Conservation (phyloP, 2,888 invertebrate species). For the Steinernema hermaphroditum region DNA sequence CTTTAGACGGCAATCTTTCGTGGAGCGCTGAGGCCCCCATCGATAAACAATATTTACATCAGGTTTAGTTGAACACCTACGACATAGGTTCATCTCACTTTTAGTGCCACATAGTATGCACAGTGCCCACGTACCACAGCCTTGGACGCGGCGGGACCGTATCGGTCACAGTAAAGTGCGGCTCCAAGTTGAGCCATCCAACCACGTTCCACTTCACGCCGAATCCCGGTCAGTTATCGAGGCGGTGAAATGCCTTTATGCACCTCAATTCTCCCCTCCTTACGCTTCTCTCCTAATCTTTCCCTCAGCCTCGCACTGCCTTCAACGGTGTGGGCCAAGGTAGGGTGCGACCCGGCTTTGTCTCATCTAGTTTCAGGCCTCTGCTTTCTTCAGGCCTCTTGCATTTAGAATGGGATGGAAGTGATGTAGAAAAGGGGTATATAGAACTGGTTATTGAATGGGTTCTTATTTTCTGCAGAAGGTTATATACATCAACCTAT, state of each 20-base stretch:
- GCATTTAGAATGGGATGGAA: too few species aligned
- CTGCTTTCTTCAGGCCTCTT: too few species aligned
- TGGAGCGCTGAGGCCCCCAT: conserved; percentile 68
- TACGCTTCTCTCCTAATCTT: conserved; percentile 19
- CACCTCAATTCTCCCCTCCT: conserved; percentile 8
- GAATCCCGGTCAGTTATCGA: conserved; percentile 25
- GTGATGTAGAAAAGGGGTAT: too few species aligned
- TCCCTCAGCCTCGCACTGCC: conserved; percentile 1
- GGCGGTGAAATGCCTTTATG: conserved; percentile 27
- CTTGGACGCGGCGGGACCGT: conserved; percentile 56
- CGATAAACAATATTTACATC: conserved; percentile 64
- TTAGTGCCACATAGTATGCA: conserved; percentile 69
- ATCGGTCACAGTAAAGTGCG: conserved; percentile 67
- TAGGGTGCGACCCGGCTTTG: conserved; percentile 8
- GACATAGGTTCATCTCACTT: conserved; percentile 35
- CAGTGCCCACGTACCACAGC: conserved; percentile 67
- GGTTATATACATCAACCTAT: too few species aligned
- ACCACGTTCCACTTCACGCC: conserved; percentile 67
- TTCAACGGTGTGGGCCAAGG: conserved; percentile 21
- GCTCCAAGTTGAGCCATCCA: conserved; percentile 67
- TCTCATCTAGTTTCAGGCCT: neutral
- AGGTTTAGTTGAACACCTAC: neutral
- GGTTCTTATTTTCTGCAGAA: too few species aligned
- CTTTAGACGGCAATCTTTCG: conserved; percentile 54
- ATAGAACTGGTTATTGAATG: too few species aligned